Conservation (phyloP, 1,140 invertebrate genomes). For the Vanessa atalanta region DNA sequence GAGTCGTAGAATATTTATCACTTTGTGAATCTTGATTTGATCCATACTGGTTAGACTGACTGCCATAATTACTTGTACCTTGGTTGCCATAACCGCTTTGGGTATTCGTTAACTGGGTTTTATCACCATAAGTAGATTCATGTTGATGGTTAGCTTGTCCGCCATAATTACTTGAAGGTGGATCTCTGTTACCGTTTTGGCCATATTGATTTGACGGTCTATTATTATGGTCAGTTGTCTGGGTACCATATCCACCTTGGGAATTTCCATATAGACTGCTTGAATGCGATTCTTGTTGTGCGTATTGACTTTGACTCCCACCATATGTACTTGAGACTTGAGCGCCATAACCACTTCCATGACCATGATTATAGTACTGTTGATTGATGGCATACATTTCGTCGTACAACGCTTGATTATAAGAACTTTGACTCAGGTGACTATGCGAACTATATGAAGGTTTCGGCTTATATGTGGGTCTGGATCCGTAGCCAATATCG, state of each 20-base stretch:
- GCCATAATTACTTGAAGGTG: not conserved
- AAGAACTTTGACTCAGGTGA: slow-evolving; percentile 25
- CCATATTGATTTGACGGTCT: not conserved
- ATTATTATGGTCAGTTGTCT: not conserved
- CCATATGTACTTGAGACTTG: slow-evolving; percentile 23
- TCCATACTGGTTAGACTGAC: not conserved
- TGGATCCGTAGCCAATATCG: slow-evolving; percentile 32
- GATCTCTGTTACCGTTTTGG: slow-evolving; percentile 35
- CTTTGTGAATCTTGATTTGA: not conserved
- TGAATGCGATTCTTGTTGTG: not conserved
- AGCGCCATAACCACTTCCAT: slow-evolving; percentile 28
- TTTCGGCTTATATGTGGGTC: slow-evolving; percentile 38
- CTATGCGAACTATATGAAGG: slow-evolving; percentile 30
- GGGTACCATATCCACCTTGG: slow-evolving; percentile 36
- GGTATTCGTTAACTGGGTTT: slow-evolving; percentile 2
- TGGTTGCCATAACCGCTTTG: slow-evolving; percentile 1
- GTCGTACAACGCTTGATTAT: slow-evolving; percentile 33
- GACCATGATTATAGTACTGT: slow-evolving; percentile 18
- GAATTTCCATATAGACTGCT: slow-evolving; percentile 29
- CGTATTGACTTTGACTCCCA: slow-evolving; percentile 15
- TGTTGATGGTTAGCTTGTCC: slow-evolving; percentile 12
- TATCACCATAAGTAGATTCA: not conserved
- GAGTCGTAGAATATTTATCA: not conserved
- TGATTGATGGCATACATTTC: slow-evolving; percentile 22
- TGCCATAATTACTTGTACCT: not conserved